phyloP scores from a whole-genome alignment of 2,888 invertebrate species.

The Perizoma flavofasciatum region DNA sequence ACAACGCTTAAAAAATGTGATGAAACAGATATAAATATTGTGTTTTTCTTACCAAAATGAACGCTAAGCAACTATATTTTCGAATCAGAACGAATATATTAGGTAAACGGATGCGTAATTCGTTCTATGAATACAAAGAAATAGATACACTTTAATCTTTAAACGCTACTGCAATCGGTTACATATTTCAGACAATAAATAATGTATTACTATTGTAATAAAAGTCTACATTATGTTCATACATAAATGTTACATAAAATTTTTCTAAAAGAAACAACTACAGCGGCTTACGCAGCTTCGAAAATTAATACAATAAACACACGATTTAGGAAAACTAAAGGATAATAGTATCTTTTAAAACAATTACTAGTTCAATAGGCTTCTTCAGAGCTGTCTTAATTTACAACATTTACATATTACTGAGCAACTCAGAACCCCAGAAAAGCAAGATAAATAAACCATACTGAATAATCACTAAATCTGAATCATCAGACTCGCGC shows the following conservation, averaged over 20 bases:
- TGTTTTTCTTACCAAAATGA: constrained; percentile 27
- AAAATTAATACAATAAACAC: constrained; percentile 15
- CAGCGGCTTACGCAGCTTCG: constrained; percentile 12
- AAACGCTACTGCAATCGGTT: constrained; percentile 64
- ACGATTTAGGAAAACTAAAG: background rate
- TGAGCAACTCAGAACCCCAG: too few species aligned
- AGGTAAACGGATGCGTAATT: too few species aligned
- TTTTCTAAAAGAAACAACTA: constrained; percentile 4
- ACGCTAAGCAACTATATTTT: constrained; percentile 56
- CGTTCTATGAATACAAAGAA: constrained; percentile 40
- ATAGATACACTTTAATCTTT: constrained; percentile 73
- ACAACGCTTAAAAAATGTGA: constrained; percentile 11
- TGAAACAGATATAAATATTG: constrained; percentile 20
- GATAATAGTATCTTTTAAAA: too few species aligned
- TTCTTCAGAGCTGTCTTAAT: too few species aligned
- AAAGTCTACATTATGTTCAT: constrained; percentile 28
- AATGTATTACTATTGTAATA: constrained; percentile 31
- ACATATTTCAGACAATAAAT: constrained; percentile 62
- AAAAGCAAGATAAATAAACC: too few species aligned
- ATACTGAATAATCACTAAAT: too few species aligned
- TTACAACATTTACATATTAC: too few species aligned
- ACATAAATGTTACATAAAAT: constrained; percentile 26
- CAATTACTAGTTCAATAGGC: too few species aligned
- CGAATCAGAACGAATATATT: constrained; percentile 66
- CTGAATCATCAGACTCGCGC: too few species aligned